Base-by-base conservation (phyloP, 2,888 invertebrate species). In the Agriopis aurantiaria region DNA sequence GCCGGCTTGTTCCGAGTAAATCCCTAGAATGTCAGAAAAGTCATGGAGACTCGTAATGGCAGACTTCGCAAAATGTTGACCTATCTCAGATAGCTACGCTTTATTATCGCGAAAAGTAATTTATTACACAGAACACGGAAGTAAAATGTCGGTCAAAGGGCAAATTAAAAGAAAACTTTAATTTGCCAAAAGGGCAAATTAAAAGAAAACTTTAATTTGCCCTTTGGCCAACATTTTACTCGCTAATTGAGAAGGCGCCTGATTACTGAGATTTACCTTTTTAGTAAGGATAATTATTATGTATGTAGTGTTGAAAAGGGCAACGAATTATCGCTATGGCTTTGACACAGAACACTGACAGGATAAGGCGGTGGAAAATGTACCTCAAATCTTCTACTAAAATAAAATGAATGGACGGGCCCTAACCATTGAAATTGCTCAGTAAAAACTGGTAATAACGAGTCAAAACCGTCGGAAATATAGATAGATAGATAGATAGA, bases 111-210 rank as follows among this genome's bases (percentile, higher is more conserved):
- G 12, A 52, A 63, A 45, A 52, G 53, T 64, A 11, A 48, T 61
- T 68, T 60, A 60, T 43, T 51, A 53, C 17, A 55, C 10, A 45
- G 46, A 57, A 70, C 66, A 17, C 65, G 70, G 62, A 70, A 33
- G 33, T 33, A 33, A 33, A 33, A 33, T 33, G 33, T 33, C 5
- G 33, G 33, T 33, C 33, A 33, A 33, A 33, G 33, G 33, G 33
- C 33, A 33, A 23, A 2, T 33, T 33, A 33, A 33, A 33, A 33
- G 33, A 33, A 33, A 33, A 33, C 17, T 53, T 43, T 23, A 53
- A 43, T 62, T 59, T 62, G 62, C 46, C 65, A n/a, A 33, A 33
- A 33, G 33, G 33, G 33, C 33, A 33, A 23, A 2, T 33, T 33
- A 33, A 33, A 33, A 33, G 33, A 33, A 33, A 33, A 33, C 17